Conservation (phyloP, 2,797 vertebrate species). For the Pangasius djambal region DNA sequence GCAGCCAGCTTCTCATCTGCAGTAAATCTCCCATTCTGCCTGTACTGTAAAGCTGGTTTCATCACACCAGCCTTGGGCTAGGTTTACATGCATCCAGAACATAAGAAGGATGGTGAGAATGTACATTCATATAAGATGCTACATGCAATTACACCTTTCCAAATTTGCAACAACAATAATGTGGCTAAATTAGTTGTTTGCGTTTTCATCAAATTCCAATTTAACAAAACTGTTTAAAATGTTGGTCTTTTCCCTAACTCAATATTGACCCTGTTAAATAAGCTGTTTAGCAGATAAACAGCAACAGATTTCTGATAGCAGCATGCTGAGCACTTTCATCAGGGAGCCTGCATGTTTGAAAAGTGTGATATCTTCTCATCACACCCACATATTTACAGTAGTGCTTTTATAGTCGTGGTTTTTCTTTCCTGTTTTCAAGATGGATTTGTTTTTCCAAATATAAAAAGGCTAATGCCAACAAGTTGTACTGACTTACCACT, state of each 20-base stretch:
- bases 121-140: not conserved
- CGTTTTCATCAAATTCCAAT: not conserved
- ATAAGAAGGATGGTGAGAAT: not conserved
- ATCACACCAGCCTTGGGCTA: slow-evolving; percentile 28
- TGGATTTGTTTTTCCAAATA: not conserved
- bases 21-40: slow-evolving; percentile 42
- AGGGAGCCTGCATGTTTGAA: not conserved
- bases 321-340: not conserved
- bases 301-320: slow-evolving; percentile 8
- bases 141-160: not conserved
- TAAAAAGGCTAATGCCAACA: not conserved
- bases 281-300: slow-evolving; percentile 17
- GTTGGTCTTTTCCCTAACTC: not conserved
- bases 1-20: slow-evolving; percentile 39
- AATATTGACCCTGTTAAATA: slow-evolving; percentile 16
- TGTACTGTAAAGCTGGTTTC: slow-evolving; percentile 4
- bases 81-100: slow-evolving; percentile 4
- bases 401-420: not conserved
- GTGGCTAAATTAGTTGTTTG: not conserved
- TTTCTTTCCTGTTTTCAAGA: not conserved
- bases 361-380: slow-evolving; percentile 10
- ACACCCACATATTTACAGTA: not conserved
- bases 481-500: not conserved
- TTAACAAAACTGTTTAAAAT: not conserved
- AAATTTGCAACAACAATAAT: not conserved